Evolutionary conservation across 2,888 invertebrate genomes (phyloP).

Genomic region (Vandiemenella viatica): DNA sequence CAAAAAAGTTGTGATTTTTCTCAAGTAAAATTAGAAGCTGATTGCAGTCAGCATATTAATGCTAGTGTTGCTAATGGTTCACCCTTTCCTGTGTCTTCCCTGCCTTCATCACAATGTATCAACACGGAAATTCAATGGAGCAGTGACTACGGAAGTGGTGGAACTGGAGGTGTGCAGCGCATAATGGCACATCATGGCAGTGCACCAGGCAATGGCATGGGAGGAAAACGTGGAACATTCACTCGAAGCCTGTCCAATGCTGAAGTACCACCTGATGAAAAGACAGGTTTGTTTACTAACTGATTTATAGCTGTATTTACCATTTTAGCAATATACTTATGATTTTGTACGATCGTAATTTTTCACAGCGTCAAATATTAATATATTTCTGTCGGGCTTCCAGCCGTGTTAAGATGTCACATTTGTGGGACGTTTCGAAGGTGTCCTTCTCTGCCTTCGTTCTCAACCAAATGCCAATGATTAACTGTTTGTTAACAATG

Average conservation of each 20-base stretch:
- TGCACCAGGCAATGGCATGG: conserved; percentile 3
- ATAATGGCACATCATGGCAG: conserved; percentile 20
- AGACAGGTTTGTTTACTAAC: conserved; percentile 54
- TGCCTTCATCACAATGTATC: background rate
- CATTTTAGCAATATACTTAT: background rate
- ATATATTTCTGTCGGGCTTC: no score
- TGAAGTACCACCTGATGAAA: conserved; percentile 69
- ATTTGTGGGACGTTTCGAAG: no score
- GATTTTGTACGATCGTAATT: no score
- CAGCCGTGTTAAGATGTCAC: no score
- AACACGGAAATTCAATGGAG: conserved; percentile 29
- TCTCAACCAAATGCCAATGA: no score
- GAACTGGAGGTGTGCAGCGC: conserved; percentile 10
- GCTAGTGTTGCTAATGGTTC: background rate
- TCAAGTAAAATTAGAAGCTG: no score
- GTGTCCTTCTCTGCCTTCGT: no score
- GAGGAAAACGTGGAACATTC: conserved; percentile 33
- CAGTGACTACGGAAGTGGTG: conserved; percentile 28
- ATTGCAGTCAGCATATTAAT: no score
- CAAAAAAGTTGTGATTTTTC: no score
- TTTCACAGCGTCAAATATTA: no score
- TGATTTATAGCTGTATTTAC: background rate
- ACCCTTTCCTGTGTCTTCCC: background rate
- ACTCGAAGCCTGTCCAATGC: conserved; percentile 69
- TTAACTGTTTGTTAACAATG: no score